These are phyloP conservation scores for Caerostris extrusa DNA, from an alignment of 1,140 invertebrate genomes.

Conservation along the genomic window DNA sequence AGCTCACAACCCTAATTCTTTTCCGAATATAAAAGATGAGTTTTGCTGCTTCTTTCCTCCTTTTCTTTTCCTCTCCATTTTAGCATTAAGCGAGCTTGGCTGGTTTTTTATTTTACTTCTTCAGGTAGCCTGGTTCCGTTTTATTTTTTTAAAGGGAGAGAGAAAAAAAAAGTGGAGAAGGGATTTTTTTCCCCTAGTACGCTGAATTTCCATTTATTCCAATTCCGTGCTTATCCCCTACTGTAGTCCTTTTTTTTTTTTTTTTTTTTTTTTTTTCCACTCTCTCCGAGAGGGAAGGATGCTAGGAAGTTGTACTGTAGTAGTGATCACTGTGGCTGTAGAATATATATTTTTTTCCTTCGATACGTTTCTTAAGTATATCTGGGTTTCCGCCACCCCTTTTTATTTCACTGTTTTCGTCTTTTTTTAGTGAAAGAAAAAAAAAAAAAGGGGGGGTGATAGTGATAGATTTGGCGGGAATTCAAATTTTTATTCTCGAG, in stretches of 20 bases:
- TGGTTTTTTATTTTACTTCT: background rate
- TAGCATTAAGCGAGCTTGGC: background rate
- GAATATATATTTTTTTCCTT: background rate
- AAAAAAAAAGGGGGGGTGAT: no score
- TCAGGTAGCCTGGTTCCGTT: background rate
- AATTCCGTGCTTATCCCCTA: slow-evolving; percentile 15
- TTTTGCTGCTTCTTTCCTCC: background rate
- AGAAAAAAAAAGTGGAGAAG: background rate
- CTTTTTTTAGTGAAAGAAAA: background rate
- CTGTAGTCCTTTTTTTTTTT: background rate
- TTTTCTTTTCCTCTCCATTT: background rate
- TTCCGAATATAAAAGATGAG: background rate
- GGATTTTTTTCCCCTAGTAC: background rate
- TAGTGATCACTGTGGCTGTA: background rate
- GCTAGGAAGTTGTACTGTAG: background rate
- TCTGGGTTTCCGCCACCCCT: background rate
- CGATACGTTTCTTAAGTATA: background rate
- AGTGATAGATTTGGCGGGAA: background rate
- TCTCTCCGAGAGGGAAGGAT: background rate
- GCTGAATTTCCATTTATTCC: slow-evolving; percentile 46
- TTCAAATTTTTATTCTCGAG: background rate
- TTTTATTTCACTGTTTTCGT: background rate
- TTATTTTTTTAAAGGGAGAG: background rate
- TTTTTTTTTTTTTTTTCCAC: background rate
- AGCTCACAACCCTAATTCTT: background rate